phyloP scores from a whole-genome alignment of 2,797 vertebrate species.

The Psittacula echo region DNA sequence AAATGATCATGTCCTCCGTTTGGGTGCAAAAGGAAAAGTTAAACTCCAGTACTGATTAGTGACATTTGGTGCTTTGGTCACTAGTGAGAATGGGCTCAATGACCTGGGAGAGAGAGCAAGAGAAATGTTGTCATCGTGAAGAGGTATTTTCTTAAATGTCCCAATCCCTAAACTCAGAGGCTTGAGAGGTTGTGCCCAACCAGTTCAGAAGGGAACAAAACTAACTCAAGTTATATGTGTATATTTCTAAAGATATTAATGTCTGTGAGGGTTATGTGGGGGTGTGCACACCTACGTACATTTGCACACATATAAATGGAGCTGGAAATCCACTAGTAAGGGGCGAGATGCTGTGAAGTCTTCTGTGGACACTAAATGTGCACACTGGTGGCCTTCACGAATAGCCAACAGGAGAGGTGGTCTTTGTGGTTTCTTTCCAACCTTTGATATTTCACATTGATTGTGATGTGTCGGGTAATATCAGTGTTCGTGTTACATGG shows the following conservation, averaged over 20 bases:
- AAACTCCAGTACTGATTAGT: background rate
- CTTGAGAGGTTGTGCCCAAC: background rate
- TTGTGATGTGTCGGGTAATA: background rate
- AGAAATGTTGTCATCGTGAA: background rate
- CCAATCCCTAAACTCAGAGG: background rate
- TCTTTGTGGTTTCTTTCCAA: background rate
- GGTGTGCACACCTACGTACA: accelerated
- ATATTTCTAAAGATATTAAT: background rate
- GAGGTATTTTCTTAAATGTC: background rate
- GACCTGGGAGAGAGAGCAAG: background rate
- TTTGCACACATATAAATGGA: background rate
- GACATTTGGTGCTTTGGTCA: background rate
- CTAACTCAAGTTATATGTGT: background rate
- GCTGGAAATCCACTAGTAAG: background rate
- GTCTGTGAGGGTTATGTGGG: background rate
- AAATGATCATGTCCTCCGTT: background rate
- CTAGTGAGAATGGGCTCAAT: background rate
- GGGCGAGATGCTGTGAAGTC: background rate
- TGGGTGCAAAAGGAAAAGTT: background rate
- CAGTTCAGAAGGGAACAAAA: background rate
- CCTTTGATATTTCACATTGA: background rate
- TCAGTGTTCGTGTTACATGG: background rate
- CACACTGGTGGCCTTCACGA: background rate
- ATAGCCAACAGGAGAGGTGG: background rate
- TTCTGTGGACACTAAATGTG: background rate